Base-by-base conservation (phyloP, 2,113 vertebrate species). In the Lepisosteus oculatus region DNA sequence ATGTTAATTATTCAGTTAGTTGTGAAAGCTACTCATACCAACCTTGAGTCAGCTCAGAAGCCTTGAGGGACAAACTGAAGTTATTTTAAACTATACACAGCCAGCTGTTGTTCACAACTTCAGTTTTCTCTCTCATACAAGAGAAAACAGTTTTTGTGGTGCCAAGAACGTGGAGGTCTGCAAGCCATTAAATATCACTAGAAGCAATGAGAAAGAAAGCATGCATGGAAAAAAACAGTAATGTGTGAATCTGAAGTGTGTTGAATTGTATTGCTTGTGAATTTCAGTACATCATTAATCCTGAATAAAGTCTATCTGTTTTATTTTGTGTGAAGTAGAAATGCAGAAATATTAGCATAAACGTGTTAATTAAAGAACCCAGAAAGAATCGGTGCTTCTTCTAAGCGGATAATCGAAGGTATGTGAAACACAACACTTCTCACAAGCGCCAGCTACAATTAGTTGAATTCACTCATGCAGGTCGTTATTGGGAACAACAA, bases 281-380 rank as follows among this genome's bases (percentile, higher is more conserved):
- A 29, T 55, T 43, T 67, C 11, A 11, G 45, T 45, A 5, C 54
- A 45, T 51, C 45, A 67, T 67, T 67, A 8, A 67, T 17, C 11
- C 5, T 4, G 66, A 67, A 44, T 8, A 67, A 4, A 12, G 66
- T 13, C 6, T 5, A 51, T 51, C 9, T 51, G 5, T 51, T 51
- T 67, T 55, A 45, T 67, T 9, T 9, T 43, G 3, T 67, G 63
- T 14, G 44, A 67, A 54, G 17, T n/a, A 67, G 9, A 67, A 8
- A 8, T 67, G 43, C n/a, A 55, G 5, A 54, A 67, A 54, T 55
- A 67, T 54, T 67, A 67, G 45, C 66, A 41, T 29, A 55, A 51
- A 47, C 64, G 7, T 67, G 66, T 54, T 67, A 54, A 67, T 67
- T 9, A 17, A 67, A 54, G 66, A 67, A 67, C 5, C 5, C n/a